Conservation (phyloP, 2,888 invertebrate genomes). For the Caenorhabditis angaria region DNA sequence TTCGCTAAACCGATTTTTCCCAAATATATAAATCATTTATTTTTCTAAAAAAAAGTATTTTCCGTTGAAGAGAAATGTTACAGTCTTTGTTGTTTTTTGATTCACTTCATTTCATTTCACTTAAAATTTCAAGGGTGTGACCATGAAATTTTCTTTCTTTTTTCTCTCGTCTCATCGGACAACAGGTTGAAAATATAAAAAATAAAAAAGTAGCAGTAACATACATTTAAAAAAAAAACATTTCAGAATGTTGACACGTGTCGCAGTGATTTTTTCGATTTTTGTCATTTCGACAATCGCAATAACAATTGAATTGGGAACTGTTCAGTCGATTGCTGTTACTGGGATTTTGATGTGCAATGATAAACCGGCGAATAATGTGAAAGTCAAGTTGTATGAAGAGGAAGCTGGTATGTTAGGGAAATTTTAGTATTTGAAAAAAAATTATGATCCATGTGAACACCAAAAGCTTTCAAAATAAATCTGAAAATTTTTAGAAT, state of each 20-base stretch:
- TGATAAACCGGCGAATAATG: constrained; percentile 61
- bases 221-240: background rate
- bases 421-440: background rate
- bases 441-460: background rate
- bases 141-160: background rate
- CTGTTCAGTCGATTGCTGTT: constrained; percentile 61
- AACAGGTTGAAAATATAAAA: background rate
- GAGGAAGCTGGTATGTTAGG: constrained; percentile 54
- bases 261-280: background rate
- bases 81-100: background rate
- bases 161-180: background rate
- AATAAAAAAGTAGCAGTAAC: no score
- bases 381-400: constrained; percentile 69
- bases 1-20: background rate
- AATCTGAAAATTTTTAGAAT: no score
- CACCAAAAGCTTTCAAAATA: no score
- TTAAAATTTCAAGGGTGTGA: background rate
- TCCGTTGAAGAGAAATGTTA: background rate
- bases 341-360: constrained; percentile 62
- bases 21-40: background rate
- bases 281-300: background rate
- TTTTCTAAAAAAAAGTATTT: constrained; percentile 3
- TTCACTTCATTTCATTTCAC: no score
- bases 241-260: background rate
- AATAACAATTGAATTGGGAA: constrained; percentile 53